A percentile compares a stretch with the other conserved stretches of the same genome.
phyloP scores from a whole-genome alignment of 37 sponge, comb jelly and placozoan genomes.

The Halichondria panicea region DNA sequence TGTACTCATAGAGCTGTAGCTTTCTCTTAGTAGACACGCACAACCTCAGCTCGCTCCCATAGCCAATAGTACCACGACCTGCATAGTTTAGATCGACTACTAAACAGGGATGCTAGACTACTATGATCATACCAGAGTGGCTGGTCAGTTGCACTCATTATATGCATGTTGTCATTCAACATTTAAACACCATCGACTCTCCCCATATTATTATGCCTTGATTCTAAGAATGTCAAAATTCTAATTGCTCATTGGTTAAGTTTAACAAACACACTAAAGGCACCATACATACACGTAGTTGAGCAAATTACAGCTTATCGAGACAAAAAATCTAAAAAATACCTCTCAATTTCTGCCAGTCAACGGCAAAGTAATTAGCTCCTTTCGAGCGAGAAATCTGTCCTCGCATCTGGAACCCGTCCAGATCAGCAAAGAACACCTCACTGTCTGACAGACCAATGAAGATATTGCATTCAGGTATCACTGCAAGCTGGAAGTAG shows the following conservation, averaged over 20 bases:
- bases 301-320: neutral
- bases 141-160: too few relatives aligned
- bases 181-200: too few relatives aligned
- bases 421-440: constrained; percentile 35
- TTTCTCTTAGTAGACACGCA: constrained; percentile 25
- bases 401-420: neutral
- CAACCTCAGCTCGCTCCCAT: neutral
- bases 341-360: constrained; percentile 31
- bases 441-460: constrained; percentile 46
- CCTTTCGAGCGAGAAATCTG: neutral
- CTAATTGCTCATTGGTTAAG: too few relatives aligned
- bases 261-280: too few relatives aligned
- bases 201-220: too few relatives aligned
- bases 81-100: too few relatives aligned
- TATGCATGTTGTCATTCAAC: too few relatives aligned
- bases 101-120: too few relatives aligned
- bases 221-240: too few relatives aligned
- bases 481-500: constrained; percentile 21
- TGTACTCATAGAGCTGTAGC: constrained; percentile 18
- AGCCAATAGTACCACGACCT: neutral
- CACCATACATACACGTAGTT: too few relatives aligned
- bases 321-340: too few relatives aligned
- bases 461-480: constrained; percentile 44
- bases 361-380: constrained; percentile 30
- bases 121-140: too few relatives aligned